A percentile compares a stretch with the other conserved stretches of the same genome.
Conservation (phyloP, 2,113 vertebrate genomes). For the Periophthalmus modestus region DNA sequence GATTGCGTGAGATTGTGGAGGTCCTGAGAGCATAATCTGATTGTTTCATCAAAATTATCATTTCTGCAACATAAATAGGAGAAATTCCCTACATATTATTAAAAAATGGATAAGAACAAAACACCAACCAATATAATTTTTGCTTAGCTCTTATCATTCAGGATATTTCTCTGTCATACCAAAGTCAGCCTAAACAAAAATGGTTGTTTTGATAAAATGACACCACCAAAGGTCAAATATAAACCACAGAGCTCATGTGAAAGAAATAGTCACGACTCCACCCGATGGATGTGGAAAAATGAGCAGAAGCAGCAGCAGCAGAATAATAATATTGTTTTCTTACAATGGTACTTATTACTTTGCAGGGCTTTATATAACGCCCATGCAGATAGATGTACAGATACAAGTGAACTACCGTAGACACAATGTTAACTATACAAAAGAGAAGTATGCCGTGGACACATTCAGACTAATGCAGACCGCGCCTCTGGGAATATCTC, state of each 20-base stretch:
- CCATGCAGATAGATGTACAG: background rate
- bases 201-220: background rate
- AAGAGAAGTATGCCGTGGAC: background rate
- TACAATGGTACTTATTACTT: background rate
- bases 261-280: background rate
- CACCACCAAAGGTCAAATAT: background rate
- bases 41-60: no score
- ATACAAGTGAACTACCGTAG: conserved; percentile 19
- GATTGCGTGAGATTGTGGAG: no score
- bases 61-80: no score
- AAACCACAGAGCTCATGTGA: background rate
- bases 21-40: no score
- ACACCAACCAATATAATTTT: no score
- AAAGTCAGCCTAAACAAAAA: background rate
- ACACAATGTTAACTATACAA: background rate
- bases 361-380: background rate
- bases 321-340: background rate
- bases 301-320: background rate
- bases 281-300: background rate
- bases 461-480: conserved; percentile 15
- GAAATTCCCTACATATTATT: no score
- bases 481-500: conserved; percentile 40
- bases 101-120: no score
- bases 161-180: background rate
- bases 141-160: background rate